phyloP scores from a whole-genome alignment of 1,140 invertebrate genomes.

The Copidosoma floridanum region DNA sequence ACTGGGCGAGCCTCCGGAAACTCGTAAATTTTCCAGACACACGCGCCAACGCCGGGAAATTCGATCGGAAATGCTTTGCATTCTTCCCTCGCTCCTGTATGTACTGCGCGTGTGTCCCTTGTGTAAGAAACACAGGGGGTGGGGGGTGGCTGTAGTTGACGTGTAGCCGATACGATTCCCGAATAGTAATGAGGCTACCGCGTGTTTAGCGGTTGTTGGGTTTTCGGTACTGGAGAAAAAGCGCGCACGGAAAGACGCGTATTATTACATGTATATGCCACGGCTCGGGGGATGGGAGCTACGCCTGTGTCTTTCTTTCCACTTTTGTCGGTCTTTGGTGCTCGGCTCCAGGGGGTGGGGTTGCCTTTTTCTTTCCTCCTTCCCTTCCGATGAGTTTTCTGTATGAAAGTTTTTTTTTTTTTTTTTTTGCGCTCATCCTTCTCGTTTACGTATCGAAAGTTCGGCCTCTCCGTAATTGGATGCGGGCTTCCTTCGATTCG shows the following conservation, averaged over 20 bases:
- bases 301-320: neutral
- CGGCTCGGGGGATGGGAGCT: neutral
- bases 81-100: too few species aligned
- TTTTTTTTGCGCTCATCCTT: too few species aligned
- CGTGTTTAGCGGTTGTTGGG: too few species aligned
- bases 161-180: conserved; percentile 46
- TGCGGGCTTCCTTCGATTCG: too few species aligned
- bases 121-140: too few species aligned
- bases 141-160: too few species aligned
- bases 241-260: neutral
- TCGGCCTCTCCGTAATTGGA: too few species aligned
- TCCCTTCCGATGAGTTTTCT: neutral
- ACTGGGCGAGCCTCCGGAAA: conserved; percentile 11
- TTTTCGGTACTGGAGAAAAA: too few species aligned
- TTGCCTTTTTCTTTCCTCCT: neutral
- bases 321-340: too few species aligned
- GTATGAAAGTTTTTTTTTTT: too few species aligned
- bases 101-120: conserved; percentile 39
- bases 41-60: conserved; percentile 38
- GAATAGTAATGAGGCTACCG: conserved; percentile 52
- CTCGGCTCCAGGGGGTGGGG: too few species aligned
- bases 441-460: too few species aligned
- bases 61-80: conserved; percentile 51
- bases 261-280: neutral
- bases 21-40: conserved; percentile 42